Percentiles rank a stretch among this genome's conserved stretches.
Evolutionary conservation across 2,888 invertebrate species (phyloP).

Genomic region (Drosophila subsilvestris): DNA sequence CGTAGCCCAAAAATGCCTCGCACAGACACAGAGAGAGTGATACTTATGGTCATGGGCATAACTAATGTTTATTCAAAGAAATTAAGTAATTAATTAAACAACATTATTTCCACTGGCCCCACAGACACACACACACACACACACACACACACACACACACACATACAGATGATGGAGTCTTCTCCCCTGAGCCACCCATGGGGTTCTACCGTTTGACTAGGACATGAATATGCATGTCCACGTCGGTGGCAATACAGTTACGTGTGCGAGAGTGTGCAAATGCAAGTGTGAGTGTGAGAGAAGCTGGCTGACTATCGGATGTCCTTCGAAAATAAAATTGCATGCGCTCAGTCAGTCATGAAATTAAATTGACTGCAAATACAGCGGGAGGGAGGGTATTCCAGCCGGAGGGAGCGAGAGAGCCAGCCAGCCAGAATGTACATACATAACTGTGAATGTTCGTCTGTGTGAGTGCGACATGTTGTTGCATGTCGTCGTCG

Average conservation of each 20-base stretch:
- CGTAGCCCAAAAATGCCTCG: constrained; percentile 5
- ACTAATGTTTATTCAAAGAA: constrained; percentile 54
- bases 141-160: background rate
- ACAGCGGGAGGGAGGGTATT: constrained; percentile 44
- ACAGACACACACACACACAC: background rate
- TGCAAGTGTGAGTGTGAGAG: constrained; percentile 31
- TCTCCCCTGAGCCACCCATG: background rate
- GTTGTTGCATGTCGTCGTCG: constrained; percentile 68
- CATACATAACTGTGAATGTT: constrained; percentile 32
- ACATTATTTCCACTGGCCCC: constrained; percentile 51
- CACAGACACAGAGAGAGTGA: background rate
- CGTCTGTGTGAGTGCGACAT: constrained; percentile 53
- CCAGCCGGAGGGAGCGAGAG: constrained; percentile 13
- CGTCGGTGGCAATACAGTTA: background rate
- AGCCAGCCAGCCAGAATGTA: constrained; percentile 10
- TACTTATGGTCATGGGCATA: constrained; percentile 35
- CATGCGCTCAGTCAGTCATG: constrained; percentile 81
- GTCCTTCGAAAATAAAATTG: constrained; percentile 77
- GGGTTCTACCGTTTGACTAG: constrained; percentile 45
- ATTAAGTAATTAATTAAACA: constrained; percentile 70
- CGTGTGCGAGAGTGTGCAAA: constrained; percentile 1
- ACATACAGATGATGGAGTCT: background rate
- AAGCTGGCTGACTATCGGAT: constrained; percentile 46
- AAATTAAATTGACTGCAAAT: constrained; percentile 83
- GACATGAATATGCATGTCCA: constrained; percentile 50